Percentiles rank a stretch among this genome's conserved stretches.
Evolutionary conservation across 2,888 invertebrate species (phyloP).

Genomic region (Candidula unifasciata): DNA sequence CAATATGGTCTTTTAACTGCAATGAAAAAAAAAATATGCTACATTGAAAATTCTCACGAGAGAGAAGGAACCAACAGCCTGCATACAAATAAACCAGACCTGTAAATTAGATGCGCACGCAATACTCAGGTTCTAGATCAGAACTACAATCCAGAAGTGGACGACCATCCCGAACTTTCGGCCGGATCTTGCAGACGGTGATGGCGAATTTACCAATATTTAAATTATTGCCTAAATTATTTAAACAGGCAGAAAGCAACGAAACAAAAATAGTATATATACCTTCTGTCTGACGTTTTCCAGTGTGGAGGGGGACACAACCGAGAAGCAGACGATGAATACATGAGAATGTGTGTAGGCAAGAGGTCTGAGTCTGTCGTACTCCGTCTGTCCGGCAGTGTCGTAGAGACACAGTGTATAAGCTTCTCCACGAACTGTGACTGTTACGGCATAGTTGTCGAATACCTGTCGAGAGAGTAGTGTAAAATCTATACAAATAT

Average conservation of each 20-base stretch:
- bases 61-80: too few species aligned
- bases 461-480: constrained; percentile 84
- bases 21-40: too few species aligned
- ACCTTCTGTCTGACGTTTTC: constrained; percentile 99
- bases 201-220: too few species aligned
- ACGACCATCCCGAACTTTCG: too few species aligned
- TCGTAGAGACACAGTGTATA: constrained; percentile 99
- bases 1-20: too few species aligned
- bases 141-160: too few species aligned
- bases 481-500: too few species aligned
- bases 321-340: constrained; percentile 99
- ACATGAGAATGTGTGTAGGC: constrained; percentile 99
- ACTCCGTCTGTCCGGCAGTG: constrained; percentile 97
- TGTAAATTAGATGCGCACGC: too few species aligned
- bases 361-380: constrained; percentile 95
- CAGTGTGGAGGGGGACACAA: constrained; percentile 98
- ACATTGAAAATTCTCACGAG: too few species aligned
- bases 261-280: neutral
- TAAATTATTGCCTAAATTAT: neutral
- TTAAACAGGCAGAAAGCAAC: neutral
- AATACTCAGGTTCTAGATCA: too few species aligned
- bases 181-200: too few species aligned
- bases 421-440: constrained; percentile 99
- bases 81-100: too few species aligned
- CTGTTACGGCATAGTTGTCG: constrained; percentile 98